Conservation (phyloP, 2,113 vertebrate species). For the Pteronura brasiliensis region DNA sequence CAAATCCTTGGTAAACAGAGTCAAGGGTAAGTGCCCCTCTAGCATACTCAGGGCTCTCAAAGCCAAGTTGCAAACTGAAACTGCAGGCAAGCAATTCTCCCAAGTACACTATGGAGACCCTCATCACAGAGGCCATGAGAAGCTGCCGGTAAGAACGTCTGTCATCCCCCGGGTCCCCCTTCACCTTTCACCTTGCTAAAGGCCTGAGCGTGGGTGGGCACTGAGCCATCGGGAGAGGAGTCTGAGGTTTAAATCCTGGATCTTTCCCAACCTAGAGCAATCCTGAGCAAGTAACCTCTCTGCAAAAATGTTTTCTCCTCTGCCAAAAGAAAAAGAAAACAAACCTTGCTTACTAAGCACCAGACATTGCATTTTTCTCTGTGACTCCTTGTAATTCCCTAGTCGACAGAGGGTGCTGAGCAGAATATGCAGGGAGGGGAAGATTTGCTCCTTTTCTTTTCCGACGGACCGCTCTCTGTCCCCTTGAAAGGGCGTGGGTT, state of each 20-base stretch:
- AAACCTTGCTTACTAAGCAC: not conserved
- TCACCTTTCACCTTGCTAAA: not conserved
- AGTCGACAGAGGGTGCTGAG: not conserved
- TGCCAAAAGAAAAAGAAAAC: not conserved
- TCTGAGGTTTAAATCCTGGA: not conserved
- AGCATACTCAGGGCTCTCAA: constrained; percentile 13
- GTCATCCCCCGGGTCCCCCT: not conserved
- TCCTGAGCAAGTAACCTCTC: not conserved
- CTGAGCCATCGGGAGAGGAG: not conserved
- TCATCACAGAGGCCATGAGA: not conserved
- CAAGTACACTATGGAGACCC: not conserved
- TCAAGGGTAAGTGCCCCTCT: not conserved
- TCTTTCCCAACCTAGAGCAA: not conserved
- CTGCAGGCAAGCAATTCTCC: constrained; percentile 56
- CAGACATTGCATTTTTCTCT: not conserved
- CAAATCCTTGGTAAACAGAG: not conserved
- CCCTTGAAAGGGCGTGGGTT: not conserved
- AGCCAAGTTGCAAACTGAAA: constrained; percentile 49
- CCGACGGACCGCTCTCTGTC: not conserved
- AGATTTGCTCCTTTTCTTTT: not conserved
- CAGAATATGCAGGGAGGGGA: not conserved
- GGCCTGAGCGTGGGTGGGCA: not conserved
- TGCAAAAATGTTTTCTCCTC: not conserved
- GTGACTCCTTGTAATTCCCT: not conserved
- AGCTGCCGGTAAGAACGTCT: constrained; percentile 41